A percentile compares a stretch with the other conserved stretches of the same genome.
phyloP scores from a whole-genome alignment of 2,113 vertebrate genomes.

The Setophaga petechia region DNA sequence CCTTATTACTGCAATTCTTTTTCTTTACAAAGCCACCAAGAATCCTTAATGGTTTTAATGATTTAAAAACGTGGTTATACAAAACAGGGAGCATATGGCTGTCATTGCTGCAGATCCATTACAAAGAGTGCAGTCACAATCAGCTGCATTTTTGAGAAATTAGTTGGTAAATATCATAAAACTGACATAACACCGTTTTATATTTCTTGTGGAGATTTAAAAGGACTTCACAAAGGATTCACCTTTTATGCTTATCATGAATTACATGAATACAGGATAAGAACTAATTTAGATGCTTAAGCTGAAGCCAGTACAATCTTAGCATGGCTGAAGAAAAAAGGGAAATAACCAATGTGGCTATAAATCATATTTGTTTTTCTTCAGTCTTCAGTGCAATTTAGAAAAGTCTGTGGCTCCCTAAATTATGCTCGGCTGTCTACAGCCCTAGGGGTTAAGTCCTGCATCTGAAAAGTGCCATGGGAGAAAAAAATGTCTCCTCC shows the following conservation, averaged over 20 bases:
- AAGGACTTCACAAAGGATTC: background rate
- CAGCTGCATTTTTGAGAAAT: background rate
- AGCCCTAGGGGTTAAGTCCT: background rate
- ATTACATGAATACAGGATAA: background rate
- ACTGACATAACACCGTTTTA: background rate
- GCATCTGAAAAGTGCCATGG: background rate
- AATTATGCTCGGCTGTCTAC: background rate
- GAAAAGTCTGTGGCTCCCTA: background rate
- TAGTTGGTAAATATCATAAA: background rate
- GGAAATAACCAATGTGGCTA: background rate
- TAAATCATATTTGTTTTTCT: slow-evolving; percentile 17
- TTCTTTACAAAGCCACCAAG: slow-evolving; percentile 19
- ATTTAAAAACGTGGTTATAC: slow-evolving; percentile 6
- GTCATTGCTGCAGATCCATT: slow-evolving; percentile 14
- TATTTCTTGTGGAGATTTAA: background rate
- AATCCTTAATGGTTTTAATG: slow-evolving; percentile 23
- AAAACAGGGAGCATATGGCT: slow-evolving; percentile 22
- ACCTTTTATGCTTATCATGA: background rate
- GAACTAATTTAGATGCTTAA: background rate
- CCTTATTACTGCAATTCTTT: slow-evolving; percentile 31
- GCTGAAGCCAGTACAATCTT: background rate
- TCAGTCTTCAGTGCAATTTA: background rate
- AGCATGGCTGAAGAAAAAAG: background rate
- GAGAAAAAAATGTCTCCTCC: background rate
- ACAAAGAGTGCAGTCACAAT: background rate